phyloP scores from a whole-genome alignment of 2,797 vertebrate species.

The Macrochelys suwanniensis region DNA sequence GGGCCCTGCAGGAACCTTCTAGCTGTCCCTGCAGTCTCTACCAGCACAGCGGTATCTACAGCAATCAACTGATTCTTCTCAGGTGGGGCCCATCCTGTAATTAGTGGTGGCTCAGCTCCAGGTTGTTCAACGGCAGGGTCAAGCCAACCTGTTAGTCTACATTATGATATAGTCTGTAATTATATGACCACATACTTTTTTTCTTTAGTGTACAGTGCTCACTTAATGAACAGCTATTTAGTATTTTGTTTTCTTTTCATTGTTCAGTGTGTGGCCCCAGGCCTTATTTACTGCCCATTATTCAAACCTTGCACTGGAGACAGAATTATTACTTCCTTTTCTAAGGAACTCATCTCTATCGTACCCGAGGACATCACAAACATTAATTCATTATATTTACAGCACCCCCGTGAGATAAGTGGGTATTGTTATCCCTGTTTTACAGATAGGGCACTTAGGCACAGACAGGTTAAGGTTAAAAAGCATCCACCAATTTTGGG shows the following conservation, averaged over 20 bases:
- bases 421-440: background rate
- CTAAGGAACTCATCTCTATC: background rate
- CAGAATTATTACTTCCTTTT: background rate
- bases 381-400: background rate
- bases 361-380: background rate
- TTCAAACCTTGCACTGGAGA: background rate
- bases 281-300: background rate
- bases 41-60: background rate
- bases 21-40: background rate
- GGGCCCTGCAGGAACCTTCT: background rate
- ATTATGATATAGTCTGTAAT: background rate
- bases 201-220: background rate
- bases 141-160: background rate
- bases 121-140: background rate
- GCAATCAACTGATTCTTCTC: background rate
- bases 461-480: background rate
- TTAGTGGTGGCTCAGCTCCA: background rate
- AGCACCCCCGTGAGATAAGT: background rate
- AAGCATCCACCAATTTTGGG: background rate
- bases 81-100: background rate
- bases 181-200: background rate
- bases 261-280: background rate
- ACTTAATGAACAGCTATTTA: background rate
- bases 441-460: background rate
- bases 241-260: background rate